phyloP scores from a whole-genome alignment of 2,888 invertebrate genomes.

The Nephrotoma guestfalica region DNA sequence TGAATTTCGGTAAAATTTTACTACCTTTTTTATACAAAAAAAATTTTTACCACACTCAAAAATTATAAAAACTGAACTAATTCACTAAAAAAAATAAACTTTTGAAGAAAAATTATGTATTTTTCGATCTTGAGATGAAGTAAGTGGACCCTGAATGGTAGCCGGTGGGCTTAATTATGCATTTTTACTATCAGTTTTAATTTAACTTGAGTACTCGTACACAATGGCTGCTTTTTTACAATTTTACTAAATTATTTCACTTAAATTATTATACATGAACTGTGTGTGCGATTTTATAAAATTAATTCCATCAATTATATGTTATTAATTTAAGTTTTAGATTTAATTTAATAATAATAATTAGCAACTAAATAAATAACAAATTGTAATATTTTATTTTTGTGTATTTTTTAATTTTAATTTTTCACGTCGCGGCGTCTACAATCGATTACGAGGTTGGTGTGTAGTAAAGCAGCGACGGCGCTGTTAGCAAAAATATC shows the following conservation, averaged over 20 bases:
- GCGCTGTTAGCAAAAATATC: constrained; percentile 7
- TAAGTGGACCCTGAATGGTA: background rate
- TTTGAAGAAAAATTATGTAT: background rate
- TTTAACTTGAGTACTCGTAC: background rate
- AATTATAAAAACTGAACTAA: background rate
- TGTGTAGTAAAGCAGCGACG: constrained; percentile 7
- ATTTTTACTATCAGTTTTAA: background rate
- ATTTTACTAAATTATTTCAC: background rate
- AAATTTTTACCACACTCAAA: background rate
- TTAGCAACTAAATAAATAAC: background rate
- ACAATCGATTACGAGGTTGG: constrained; percentile 15
- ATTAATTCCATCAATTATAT: background rate
- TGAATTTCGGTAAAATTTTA: background rate
- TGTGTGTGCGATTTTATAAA: background rate
- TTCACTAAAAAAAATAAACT: background rate
- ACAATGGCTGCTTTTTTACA: background rate
- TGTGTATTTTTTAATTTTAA: background rate
- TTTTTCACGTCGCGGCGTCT: constrained; percentile 12
- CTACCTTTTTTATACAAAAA: background rate
- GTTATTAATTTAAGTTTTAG: background rate
- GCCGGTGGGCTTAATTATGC: background rate
- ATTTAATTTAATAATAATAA: background rate
- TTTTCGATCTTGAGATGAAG: background rate
- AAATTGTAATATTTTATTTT: background rate
- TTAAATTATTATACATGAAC: background rate